Evolutionary conservation across 2,113 vertebrate species (phyloP).

Genomic region (Pteruthius melanotis): DNA sequence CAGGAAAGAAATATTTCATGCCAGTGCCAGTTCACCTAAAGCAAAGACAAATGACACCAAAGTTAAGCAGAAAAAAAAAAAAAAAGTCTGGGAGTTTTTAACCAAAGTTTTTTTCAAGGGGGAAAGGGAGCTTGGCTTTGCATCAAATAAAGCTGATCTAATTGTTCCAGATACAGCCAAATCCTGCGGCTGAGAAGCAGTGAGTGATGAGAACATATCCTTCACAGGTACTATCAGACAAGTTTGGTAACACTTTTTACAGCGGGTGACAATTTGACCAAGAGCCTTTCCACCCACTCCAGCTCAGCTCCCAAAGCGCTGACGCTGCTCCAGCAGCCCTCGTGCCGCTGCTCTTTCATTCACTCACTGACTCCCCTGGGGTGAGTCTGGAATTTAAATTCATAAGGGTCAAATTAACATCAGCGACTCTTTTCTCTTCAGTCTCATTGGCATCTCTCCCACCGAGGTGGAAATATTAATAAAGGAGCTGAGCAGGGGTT

Average conservation of each 20-base stretch:
- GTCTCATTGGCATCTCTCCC: neutral
- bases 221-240: neutral
- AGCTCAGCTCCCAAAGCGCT: neutral
- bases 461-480: neutral
- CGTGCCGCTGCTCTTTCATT: neutral
- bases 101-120: neutral
- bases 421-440: neutral
- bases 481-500: neutral
- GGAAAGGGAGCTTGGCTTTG: neutral
- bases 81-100: neutral
- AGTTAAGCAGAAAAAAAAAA: neutral
- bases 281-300: neutral
- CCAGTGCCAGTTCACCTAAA: neutral
- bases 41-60: neutral
- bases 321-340: neutral
- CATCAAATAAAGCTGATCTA: neutral
- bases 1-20: neutral
- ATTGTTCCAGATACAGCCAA: neutral
- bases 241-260: neutral
- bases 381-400: neutral
- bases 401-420: constrained; percentile 40
- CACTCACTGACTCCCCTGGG: neutral
- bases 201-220: neutral
- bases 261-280: neutral
- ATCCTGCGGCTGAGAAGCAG: neutral